These are phyloP conservation scores for Diphyllodes magnificus DNA, from an alignment of 2,113 vertebrate genomes.

Conservation along the genomic window DNA sequence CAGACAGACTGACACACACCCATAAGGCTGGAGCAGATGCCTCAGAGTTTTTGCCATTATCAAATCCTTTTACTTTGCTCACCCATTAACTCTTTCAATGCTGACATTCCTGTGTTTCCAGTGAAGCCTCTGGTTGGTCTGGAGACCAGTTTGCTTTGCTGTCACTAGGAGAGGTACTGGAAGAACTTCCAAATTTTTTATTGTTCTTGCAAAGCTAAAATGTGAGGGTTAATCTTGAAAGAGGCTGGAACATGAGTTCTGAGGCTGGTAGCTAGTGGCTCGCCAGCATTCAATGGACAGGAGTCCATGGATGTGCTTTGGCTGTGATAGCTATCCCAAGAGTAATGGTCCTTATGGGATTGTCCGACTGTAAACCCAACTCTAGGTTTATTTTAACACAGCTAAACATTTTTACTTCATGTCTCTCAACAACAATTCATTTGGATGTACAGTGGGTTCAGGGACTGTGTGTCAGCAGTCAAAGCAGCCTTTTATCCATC, in stretches of 20 bases:
- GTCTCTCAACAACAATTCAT: background rate
- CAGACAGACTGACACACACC: conserved; percentile 18
- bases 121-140: background rate
- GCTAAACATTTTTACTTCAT: background rate
- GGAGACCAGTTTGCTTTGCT: background rate
- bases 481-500: background rate
- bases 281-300: fast-evolving
- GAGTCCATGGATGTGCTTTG: background rate
- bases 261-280: background rate
- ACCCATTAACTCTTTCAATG: background rate
- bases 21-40: background rate
- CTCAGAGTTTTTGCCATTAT: background rate
- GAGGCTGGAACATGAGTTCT: background rate
- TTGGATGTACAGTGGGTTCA: background rate
- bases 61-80: background rate
- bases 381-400: background rate
- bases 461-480: background rate
- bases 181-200: background rate
- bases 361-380: background rate
- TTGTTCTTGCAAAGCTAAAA: background rate
- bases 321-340: background rate
- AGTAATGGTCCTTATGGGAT: background rate
- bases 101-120: background rate
- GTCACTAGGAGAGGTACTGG: background rate
- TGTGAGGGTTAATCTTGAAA: background rate